A percentile compares a stretch with the other conserved stretches of the same genome.
These are phyloP conservation scores for Octopus sinensis DNA, from an alignment of 1,140 invertebrate genomes.

Conservation along the genomic window DNA sequence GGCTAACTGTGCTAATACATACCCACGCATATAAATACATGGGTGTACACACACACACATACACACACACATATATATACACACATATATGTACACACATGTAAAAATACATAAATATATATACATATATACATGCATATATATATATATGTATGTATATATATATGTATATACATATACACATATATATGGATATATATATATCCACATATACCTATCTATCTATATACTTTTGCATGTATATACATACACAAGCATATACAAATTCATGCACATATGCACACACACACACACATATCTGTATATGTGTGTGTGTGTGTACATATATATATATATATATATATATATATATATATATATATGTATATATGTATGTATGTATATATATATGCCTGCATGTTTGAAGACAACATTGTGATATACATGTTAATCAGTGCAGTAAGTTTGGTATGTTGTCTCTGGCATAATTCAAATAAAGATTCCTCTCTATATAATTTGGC, in stretches of 20 bases:
- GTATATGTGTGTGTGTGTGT: not conserved
- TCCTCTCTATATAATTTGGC: too few relatives aligned
- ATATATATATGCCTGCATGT: not conserved
- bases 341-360: constrained; percentile 5
- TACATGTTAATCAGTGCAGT: not conserved
- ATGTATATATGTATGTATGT: not conserved
- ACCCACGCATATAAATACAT: not conserved
- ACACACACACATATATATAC: not conserved
- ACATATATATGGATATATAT: constrained; percentile 3
- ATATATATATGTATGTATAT: not conserved
- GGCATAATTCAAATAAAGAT: too few relatives aligned
- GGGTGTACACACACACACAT: not conserved
- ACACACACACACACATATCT: not conserved
- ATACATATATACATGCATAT: not conserved
- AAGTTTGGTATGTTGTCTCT: too few relatives aligned
- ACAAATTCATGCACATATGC: not conserved
- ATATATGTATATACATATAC: not conserved
- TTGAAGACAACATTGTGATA: not conserved
- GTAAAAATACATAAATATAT: constrained; percentile 4
- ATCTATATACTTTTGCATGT: not conserved
- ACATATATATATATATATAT: constrained; percentile 2
- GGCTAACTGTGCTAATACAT: not conserved
- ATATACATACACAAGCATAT: not conserved
- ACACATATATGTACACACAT: not conserved
- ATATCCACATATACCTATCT: not conserved